These are phyloP conservation scores for Ictalurus furcatus DNA, from an alignment of 2,113 vertebrate species.

Conservation along the genomic window DNA sequence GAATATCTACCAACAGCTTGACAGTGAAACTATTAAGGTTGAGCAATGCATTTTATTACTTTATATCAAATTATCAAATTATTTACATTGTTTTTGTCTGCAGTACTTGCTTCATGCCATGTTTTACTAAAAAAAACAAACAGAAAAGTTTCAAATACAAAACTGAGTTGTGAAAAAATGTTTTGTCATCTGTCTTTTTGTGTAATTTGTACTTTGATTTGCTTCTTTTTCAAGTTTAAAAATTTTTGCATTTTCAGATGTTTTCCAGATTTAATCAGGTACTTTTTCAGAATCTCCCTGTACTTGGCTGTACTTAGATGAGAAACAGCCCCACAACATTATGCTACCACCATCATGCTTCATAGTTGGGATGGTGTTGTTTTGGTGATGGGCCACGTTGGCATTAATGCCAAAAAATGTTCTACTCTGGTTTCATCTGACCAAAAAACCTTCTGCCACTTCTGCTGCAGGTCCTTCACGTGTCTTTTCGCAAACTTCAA, in stretches of 20 bases:
- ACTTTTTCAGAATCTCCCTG: neutral
- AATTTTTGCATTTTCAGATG: neutral
- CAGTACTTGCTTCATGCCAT: neutral
- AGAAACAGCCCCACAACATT: neutral
- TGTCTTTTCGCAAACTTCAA: neutral
- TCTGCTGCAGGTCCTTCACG: neutral
- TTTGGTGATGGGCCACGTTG: neutral
- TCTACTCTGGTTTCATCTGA: neutral
- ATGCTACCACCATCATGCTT: neutral
- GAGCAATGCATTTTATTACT: neutral
- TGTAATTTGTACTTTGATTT: neutral
- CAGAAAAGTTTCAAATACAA: neutral
- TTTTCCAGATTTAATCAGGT: neutral
- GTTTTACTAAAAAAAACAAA: too few species aligned
- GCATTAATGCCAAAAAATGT: neutral
- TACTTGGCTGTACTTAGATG: neutral
- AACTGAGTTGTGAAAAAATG: neutral
- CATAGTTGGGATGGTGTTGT: too few species aligned
- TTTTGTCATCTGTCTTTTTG: neutral
- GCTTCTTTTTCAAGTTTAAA: neutral
- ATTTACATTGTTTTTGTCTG: neutral
- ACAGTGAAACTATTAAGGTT: too few species aligned
- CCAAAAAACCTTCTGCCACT: neutral
- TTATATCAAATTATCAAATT: neutral
- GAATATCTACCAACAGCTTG: too few species aligned